Conservation (phyloP, 2,113 vertebrate genomes). For the Seriola dumerili region DNA sequence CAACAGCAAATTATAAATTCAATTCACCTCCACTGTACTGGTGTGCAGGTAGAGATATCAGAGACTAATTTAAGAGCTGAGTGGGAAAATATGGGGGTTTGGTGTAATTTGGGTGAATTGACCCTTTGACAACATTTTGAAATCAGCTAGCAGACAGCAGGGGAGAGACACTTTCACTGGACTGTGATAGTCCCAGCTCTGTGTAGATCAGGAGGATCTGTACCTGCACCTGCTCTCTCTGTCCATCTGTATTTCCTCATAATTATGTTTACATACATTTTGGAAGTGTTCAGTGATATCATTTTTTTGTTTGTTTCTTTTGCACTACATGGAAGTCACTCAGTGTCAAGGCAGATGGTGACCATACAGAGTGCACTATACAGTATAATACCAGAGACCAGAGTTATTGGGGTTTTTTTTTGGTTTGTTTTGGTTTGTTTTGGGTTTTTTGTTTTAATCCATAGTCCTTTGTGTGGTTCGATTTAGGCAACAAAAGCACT, state of each 20-base stretch:
- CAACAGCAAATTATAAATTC: not conserved
- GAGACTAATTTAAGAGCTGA: not conserved
- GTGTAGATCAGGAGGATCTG: not conserved
- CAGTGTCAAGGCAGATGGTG: too few relatives aligned
- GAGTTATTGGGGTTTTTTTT: too few relatives aligned
- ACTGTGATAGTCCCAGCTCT: not conserved
- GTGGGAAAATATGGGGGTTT: not conserved
- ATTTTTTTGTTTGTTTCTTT: not conserved
- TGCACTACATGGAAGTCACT: not conserved
- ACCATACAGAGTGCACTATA: not conserved
- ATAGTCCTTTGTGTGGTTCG: too few relatives aligned
- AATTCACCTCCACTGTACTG: not conserved
- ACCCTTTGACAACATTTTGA: not conserved
- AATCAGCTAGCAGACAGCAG: not conserved
- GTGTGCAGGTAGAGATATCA: not conserved
- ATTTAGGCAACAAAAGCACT: too few relatives aligned
- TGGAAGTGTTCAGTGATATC: too few relatives aligned
- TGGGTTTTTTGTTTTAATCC: too few relatives aligned
- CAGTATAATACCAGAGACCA: not conserved
- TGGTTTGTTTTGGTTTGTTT: too few relatives aligned
- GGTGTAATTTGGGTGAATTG: not conserved
- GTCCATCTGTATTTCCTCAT: not conserved
- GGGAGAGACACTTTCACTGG: not conserved
- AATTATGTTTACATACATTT: not conserved
- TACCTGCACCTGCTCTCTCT: conserved; percentile 21